Percentiles rank a stretch among this genome's conserved stretches.
Evolutionary conservation across 2,797 vertebrate species (phyloP).

Genomic region (Rhynchonycteris naso): DNA sequence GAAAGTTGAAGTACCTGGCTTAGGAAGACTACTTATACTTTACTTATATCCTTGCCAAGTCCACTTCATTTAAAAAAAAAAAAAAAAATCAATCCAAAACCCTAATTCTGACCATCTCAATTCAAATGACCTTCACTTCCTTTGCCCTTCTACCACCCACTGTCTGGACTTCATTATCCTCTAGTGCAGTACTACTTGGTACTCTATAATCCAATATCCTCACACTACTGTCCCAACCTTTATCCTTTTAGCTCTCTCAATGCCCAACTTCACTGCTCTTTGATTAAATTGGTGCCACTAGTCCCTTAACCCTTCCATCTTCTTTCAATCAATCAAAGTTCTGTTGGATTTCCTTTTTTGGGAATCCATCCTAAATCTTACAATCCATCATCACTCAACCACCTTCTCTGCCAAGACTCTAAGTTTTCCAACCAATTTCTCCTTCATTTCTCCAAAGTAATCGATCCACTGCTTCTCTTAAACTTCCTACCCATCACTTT

Average conservation of each 20-base stretch:
- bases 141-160: not conserved
- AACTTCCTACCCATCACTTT: not conserved
- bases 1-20: not conserved
- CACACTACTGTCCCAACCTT: not conserved
- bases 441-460: constrained; percentile 22
- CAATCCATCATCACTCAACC: not conserved
- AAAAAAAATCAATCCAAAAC: not conserved
- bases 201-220: not conserved
- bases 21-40: not conserved
- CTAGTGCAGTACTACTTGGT: not conserved
- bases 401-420: not conserved
- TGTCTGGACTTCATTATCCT: not conserved
- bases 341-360: not conserved
- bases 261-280: not conserved
- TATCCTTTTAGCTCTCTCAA: not conserved
- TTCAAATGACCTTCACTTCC: not conserved
- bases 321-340: constrained; percentile 28
- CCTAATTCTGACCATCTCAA: not conserved
- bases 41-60: not conserved
- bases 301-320: not conserved
- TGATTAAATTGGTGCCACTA: not conserved
- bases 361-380: not conserved
- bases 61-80: not conserved
- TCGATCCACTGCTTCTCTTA: not conserved
- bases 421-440: not conserved